A percentile compares a stretch with the other conserved stretches of the same genome.
These are phyloP conservation scores for Phengaris alcon DNA, from an alignment of 2,888 invertebrate species.

Conservation along the genomic window DNA sequence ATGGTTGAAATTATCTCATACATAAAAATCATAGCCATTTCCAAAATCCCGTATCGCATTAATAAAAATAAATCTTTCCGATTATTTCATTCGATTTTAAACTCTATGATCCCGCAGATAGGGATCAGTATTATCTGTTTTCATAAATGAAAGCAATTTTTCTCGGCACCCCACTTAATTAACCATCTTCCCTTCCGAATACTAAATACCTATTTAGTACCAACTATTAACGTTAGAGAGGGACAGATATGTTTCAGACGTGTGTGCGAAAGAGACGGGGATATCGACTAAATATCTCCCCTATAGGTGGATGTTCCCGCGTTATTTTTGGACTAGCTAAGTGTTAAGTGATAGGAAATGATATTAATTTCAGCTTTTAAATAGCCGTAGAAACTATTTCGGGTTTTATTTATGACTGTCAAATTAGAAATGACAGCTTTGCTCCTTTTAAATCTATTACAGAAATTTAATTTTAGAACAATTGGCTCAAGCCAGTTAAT, in stretches of 20 bases:
- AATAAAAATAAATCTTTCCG: constrained; percentile 5
- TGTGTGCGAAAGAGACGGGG: constrained; percentile 49
- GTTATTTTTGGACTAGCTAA: constrained; percentile 57
- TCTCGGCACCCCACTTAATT: constrained; percentile 73
- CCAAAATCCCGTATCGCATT: constrained; percentile 24
- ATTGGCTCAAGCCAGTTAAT: not conserved
- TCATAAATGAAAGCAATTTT: constrained; percentile 49
- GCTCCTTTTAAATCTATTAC: not conserved
- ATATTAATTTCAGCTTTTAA: constrained; percentile 36
- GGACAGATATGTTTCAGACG: constrained; percentile 40
- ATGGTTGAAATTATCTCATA: constrained; percentile 12
- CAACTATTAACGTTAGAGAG: constrained; percentile 56
- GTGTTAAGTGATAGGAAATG: constrained; percentile 66
- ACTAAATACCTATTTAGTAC: constrained; percentile 78
- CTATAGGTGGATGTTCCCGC: constrained; percentile 49
- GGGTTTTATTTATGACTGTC: constrained; percentile 13
- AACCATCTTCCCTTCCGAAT: constrained; percentile 75
- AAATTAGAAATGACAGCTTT: constrained; percentile 7
- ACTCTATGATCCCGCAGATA: constrained; percentile 38
- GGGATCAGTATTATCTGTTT: constrained; percentile 26
- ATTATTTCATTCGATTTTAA: constrained; percentile 41
- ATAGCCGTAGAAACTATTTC: constrained; percentile 1
- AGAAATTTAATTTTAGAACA: not conserved
- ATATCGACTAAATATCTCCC: constrained; percentile 54
- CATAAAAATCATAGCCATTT: constrained; percentile 15